phyloP scores from a whole-genome alignment of 2,113 vertebrate genomes.

The Phaethornis superciliosus region DNA sequence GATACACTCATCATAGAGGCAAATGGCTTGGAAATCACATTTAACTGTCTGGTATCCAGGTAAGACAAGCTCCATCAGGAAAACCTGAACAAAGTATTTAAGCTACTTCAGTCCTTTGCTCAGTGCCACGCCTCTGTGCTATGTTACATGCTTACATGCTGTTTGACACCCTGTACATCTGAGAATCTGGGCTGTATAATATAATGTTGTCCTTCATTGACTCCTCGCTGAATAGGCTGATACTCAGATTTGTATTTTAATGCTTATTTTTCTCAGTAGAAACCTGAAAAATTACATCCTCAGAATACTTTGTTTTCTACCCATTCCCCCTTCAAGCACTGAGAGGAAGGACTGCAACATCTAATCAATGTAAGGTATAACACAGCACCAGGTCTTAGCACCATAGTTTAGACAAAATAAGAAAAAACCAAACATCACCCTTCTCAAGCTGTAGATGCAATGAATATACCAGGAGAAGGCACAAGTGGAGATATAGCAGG shows the following conservation, averaged over 20 bases:
- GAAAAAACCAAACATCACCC: not conserved
- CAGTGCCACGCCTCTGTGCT: rapidly evolving
- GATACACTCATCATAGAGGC: not conserved
- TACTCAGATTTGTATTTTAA: not conserved
- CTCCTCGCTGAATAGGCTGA: not conserved
- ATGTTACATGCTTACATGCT: not conserved
- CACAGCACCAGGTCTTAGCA: not conserved
- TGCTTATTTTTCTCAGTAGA: not conserved
- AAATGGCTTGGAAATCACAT: not conserved
- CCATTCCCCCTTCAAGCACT: not conserved
- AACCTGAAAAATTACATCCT: not conserved
- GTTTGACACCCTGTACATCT: not conserved
- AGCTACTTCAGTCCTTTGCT: not conserved
- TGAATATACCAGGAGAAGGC: not conserved
- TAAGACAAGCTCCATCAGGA: not conserved
- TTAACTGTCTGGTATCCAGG: not conserved
- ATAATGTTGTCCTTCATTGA: not conserved
- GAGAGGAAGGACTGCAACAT: not conserved
- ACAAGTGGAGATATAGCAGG: not conserved
- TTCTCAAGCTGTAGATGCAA: not conserved
- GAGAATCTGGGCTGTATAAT: not conserved
- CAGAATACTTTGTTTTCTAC: not conserved
- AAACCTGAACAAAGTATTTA: not conserved
- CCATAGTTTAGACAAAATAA: not conserved
- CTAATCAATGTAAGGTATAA: not conserved